Conservation (phyloP, 1,140 invertebrate genomes). For the Trachymyrmex cornetzi region DNA sequence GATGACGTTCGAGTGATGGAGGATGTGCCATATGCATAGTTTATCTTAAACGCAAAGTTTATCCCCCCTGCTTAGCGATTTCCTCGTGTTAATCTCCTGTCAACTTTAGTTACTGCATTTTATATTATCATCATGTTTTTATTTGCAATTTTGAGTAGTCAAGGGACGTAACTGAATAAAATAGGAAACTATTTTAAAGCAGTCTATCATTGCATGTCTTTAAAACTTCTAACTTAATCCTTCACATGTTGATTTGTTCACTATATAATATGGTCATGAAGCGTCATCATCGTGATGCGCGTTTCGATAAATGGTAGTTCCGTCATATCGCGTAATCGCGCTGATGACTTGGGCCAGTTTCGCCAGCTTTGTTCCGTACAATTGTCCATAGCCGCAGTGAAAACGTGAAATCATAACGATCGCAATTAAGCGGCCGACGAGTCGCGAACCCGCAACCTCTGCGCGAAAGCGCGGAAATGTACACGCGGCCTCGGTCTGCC, state of each 20-base stretch:
- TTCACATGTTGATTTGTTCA: background rate
- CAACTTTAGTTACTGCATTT: background rate
- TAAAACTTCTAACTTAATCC: background rate
- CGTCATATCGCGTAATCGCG: background rate
- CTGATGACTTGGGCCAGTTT: background rate
- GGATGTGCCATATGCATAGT: background rate
- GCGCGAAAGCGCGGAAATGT: slow-evolving; percentile 40
- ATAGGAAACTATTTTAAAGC: background rate
- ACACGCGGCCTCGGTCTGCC: slow-evolving; percentile 21
- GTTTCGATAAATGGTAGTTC: background rate
- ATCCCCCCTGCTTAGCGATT: background rate
- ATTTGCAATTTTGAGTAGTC: background rate
- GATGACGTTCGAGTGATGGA: background rate
- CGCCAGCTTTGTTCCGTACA: background rate
- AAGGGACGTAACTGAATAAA: background rate
- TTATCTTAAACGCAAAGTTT: slow-evolving; percentile 2
- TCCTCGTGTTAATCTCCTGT: background rate
- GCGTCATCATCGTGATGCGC: background rate
- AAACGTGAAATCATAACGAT: slow-evolving; percentile 55
- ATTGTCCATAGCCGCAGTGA: slow-evolving; percentile 8
- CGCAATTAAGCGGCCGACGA: slow-evolving; percentile 63
- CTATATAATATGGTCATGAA: too few species aligned
- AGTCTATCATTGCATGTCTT: background rate
- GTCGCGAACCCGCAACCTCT: slow-evolving; percentile 21
- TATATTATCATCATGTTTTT: background rate